Evolutionary conservation across 2,113 vertebrate genomes (phyloP), one percentile per base, ranked within the genome.

Genomic region (Albula goreensis): DNA sequence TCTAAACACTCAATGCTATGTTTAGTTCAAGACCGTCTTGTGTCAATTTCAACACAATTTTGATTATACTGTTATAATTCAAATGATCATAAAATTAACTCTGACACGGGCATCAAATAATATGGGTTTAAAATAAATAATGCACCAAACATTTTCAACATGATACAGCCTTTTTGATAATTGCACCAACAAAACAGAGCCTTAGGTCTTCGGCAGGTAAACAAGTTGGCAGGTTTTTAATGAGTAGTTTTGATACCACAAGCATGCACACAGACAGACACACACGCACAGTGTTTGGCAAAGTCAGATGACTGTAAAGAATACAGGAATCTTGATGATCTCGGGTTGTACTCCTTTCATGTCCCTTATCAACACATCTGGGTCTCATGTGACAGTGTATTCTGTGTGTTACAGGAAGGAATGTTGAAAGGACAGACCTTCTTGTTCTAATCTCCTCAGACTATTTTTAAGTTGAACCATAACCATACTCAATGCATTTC

Each of bases 371-470:
- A 7, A 15, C 31, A 57, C 49, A 41, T 78, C 50, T 41, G 70
- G 53, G 49, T 53, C 74, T 10, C n/a, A 74, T 31, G 70, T 2
- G 25, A 74, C 63, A 5, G n/a, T 74, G 41, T 77, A 25, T 77
- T 80, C 77, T 48, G 50, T 79, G n/a, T 50, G 74, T 52, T 51
- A 56, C 83, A 85, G 70, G 10, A 50, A 79, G 31, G 84, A 85
- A 85, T 80, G 77, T 22, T 11, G 9, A 79, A 85, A 50, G 9
- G 52, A 11, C 49, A 19, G 7, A 11, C 5, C 74, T 41, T n/a
- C 22, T 15, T 5, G 50, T 74, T 6, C 70, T 31, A 74, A 6
- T 31, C n/a, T 41, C 31, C 31, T 41, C 31, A 41, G 31, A 41
- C 31, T 41, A 41, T 41, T 41, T 41, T 41, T 41, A 41, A 41